These are phyloP conservation scores for Halcyon chelicuti DNA, from an alignment of 2,797 vertebrate genomes.

Conservation along the genomic window DNA sequence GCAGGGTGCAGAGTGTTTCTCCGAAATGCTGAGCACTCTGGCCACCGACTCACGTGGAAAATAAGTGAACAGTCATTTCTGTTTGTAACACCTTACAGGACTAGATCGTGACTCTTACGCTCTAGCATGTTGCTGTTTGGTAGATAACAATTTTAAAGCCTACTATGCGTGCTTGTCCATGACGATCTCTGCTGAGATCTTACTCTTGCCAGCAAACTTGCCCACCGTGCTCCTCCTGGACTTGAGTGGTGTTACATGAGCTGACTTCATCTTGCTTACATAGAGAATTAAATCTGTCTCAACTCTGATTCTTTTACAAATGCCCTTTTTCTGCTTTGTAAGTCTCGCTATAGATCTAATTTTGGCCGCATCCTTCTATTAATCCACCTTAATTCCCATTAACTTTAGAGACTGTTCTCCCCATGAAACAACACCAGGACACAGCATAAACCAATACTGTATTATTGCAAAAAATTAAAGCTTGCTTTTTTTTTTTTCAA, in stretches of 20 bases:
- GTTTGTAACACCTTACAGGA: neutral
- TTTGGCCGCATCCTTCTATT: neutral
- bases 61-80: neutral
- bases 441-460: neutral
- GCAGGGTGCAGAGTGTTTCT: neutral
- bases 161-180: accelerated
- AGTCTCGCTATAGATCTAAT: neutral
- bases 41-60: neutral
- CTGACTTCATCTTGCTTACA: neutral
- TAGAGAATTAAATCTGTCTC: neutral
- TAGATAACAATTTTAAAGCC: neutral
- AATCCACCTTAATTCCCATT: neutral
- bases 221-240: neutral
- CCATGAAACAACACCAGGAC: neutral
- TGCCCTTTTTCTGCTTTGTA: neutral
- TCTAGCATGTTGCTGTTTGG: accelerated
- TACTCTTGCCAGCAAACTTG: neutral
- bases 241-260: neutral
- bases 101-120: neutral
- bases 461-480: neutral
- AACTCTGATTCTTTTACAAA: neutral
- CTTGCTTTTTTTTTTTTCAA: neutral
- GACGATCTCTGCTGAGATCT: neutral
- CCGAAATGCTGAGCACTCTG: accelerated
- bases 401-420: neutral